Evolutionary conservation across 2,113 vertebrate species (phyloP), one percentile per base, ranked within the genome.

Genomic region (Plecturocebus donacophilus): DNA sequence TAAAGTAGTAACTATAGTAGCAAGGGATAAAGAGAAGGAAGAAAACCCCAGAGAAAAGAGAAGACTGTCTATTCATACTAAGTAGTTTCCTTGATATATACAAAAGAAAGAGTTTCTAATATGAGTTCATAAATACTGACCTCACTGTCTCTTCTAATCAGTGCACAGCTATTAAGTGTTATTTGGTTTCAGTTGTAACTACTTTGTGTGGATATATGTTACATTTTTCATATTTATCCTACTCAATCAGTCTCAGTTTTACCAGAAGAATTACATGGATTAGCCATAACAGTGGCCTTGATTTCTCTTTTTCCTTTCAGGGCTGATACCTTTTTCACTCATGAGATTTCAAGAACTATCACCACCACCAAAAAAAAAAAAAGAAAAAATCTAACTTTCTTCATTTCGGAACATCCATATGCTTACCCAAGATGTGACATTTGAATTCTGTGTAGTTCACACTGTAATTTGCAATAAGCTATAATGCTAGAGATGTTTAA

Each of bases 1-100:
- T 90, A 91, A 96, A 98, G 90, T 90, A 97, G 96, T 90, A 75
- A 87, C 83, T 94, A 86, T 97, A 96, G 97, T 96, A 93, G 90
- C 96, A 97, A 94, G 91, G 96, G 91, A 73, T 95, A 87, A 96
- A 97, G 52, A 97, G 81, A 86, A 80, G 85, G 89, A 84, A 95
- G 76, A 82, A 91, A 89, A 32, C 35, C 81, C 64, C 86, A 35
- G 49, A 47, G 66, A 68, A 91, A 79, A 79, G 58, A 93, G 56
- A 85, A 73, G 38, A 52, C 66, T 79, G 25, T 91, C 87, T 81
- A 70, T 95, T 97, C 84, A 73, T 56, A 64, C 84, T 82, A 90
- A 95, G 64, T 54, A 75, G 73, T 95, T 95, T 91, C 52, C 47
- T 81, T 95, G 96, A 71, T 35, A 91, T 66, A 68, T 30, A 40